These are phyloP conservation scores for Pygoscelis antarcticus DNA, from an alignment of 2,113 vertebrate genomes.

Conservation along the genomic window DNA sequence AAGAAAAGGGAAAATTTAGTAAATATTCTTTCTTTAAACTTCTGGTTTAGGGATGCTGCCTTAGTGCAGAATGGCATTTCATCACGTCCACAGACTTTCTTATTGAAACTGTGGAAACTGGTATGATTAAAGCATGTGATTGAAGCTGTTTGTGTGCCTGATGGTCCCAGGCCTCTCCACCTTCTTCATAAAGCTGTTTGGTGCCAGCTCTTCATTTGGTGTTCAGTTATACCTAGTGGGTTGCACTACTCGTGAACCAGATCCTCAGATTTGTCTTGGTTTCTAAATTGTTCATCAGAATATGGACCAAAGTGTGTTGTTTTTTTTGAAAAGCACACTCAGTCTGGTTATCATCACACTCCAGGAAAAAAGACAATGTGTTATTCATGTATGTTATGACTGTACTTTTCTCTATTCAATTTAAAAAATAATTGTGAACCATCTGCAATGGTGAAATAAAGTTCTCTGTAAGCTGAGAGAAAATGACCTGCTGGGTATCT, in stretches of 20 bases:
- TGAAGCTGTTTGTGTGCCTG: not conserved
- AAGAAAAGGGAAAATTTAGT: not conserved
- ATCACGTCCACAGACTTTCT: not conserved
- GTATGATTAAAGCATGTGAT: not conserved
- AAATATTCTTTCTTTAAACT: not conserved
- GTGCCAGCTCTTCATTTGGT: not conserved
- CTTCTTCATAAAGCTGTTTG: not conserved
- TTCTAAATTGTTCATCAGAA: not conserved
- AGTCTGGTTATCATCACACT: not conserved
- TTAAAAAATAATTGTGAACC: not conserved
- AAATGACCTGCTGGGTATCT: not conserved
- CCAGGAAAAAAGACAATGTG: accelerated
- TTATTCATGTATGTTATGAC: not conserved
- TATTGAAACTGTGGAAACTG: not conserved
- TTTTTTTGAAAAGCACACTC: not conserved
- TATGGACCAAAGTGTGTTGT: not conserved
- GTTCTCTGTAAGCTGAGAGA: not conserved
- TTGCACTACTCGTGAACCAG: not conserved
- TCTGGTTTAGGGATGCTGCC: not conserved
- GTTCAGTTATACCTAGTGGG: not conserved
- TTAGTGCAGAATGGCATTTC: not conserved
- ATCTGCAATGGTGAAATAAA: not conserved
- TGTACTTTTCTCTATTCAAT: not conserved
- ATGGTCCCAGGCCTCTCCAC: not conserved
- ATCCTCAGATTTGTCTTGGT: not conserved